Percentiles rank a stretch among this genome's conserved stretches.
Evolutionary conservation across 2,797 vertebrate species (phyloP).

Genomic region (Enteromius viviparus): DNA sequence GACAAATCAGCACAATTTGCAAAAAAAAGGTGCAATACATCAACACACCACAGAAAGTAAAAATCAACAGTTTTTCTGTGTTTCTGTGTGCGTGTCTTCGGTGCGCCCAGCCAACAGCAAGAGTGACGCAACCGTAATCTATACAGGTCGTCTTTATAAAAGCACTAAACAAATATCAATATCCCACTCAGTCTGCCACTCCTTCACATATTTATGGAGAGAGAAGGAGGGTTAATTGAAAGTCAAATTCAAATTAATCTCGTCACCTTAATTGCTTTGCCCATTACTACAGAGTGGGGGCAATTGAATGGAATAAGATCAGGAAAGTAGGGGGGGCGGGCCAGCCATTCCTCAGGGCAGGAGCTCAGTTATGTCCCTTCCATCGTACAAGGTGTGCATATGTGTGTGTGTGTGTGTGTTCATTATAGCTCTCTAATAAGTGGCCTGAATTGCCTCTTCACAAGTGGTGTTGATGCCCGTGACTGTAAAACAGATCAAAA

Average conservation of each 20-base stretch:
- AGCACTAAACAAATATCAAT: constrained; percentile 87
- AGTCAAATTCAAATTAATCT: constrained; percentile 87
- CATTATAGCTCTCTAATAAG: constrained; percentile 69
- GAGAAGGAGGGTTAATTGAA: constrained; percentile 85
- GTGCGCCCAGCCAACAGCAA: constrained; percentile 53
- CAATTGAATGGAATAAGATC: constrained; percentile 57
- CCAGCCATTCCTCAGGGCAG: constrained; percentile 73
- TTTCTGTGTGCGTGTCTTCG: constrained; percentile 15
- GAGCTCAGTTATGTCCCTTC: constrained; percentile 42
- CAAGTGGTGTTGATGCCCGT: constrained; percentile 81
- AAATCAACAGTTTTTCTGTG: neutral
- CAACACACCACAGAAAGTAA: neutral
- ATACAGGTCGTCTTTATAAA: constrained; percentile 77
- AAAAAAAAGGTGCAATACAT: neutral
- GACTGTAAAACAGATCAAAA: constrained; percentile 91
- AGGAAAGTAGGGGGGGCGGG: constrained; percentile 49
- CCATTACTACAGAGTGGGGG: constrained; percentile 76
- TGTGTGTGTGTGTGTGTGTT: constrained; percentile 44
- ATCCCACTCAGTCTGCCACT: constrained; percentile 77
- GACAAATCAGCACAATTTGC: neutral
- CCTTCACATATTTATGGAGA: constrained; percentile 81
- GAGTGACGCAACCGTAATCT: constrained; percentile 81
- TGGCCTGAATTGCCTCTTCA: constrained; percentile 74
- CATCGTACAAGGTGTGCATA: constrained; percentile 30
- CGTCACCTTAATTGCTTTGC: constrained; percentile 76